A percentile compares a stretch with the other conserved stretches of the same genome.
Evolutionary conservation across 1,140 invertebrate species (phyloP).

Genomic region (Pygmarrhopalites habei): DNA sequence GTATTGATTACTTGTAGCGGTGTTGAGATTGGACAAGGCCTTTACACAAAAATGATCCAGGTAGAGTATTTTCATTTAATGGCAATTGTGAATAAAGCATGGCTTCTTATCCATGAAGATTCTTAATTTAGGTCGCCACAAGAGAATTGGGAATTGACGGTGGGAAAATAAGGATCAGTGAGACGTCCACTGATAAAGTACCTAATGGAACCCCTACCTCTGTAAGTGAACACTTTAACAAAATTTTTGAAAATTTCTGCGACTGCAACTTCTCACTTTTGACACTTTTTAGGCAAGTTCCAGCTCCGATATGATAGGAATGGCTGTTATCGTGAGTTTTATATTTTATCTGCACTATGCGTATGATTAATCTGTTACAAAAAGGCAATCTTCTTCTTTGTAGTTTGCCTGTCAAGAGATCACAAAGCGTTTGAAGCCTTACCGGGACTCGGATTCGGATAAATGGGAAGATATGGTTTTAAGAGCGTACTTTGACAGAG

Average conservation of each 20-base stretch:
- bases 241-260: no score
- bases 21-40: slow-evolving; percentile 90
- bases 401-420: slow-evolving; percentile 74
- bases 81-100: slow-evolving; percentile 5
- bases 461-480: slow-evolving; percentile 79
- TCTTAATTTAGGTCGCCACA: slow-evolving; percentile 20
- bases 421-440: slow-evolving; percentile 65
- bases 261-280: no score
- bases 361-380: no score
- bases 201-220: slow-evolving; percentile 89
- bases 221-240: no score
- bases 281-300: no score
- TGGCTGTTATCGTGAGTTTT: slow-evolving; percentile 80
- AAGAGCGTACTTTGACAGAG: slow-evolving; percentile 67
- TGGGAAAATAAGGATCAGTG: slow-evolving; percentile 64
- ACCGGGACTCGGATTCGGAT: slow-evolving; percentile 66
- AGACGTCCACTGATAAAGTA: slow-evolving; percentile 86
- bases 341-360: no score
- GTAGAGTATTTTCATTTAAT: slow-evolving; percentile 38
- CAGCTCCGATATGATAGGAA: slow-evolving; percentile 87
- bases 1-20: slow-evolving; percentile 82
- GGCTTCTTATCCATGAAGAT: not conserved
- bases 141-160: slow-evolving; percentile 56
- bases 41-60: slow-evolving; percentile 93
- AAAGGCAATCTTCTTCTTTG: no score